Evolutionary conservation across 2,888 invertebrate genomes (phyloP), one percentile per base, ranked within the genome.

Genomic region (Sympetrum striolatum): DNA sequence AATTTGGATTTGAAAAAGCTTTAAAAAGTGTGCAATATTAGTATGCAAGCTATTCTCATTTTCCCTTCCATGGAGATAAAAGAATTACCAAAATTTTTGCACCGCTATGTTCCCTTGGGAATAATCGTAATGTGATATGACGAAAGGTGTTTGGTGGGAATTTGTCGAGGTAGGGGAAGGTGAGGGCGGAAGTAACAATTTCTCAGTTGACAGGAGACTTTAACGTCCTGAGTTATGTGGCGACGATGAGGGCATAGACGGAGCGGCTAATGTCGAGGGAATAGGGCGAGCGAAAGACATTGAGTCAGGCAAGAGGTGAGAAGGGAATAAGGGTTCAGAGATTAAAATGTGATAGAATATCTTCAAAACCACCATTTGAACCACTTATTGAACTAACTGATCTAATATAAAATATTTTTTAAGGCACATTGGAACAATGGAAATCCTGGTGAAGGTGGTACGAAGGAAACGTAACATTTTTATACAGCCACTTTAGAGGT

Each of bases 131-230:
- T 14, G 58, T 82, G 82, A 82, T 82, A 82, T 58, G 82, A 48
- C 31, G 82, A 58, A 58, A 60, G 39, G 37, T 58, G 58, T 53
- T 15, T 80, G 37, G 18, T 31, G 58, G 58, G 58, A 82, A 53
- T 53, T 31, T 14, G 82, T 5, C 1, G 25, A 81, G 48, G n/a
- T 6, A 48, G 25, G 35, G 6, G 58, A 37, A 22, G 12, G 81
- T 86, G n/a, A 37, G 86, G 86, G 37, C 35, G 86, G 86, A 86
- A 60, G 86, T 86, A 60, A 86, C 86, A 86, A 86, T 86, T 86
- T 64, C 37, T 86, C 58, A 60, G 82, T 86, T 86, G 60, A 37
- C 86, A 64, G 86, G 60, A 60, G 64, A 86, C 86, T 86, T 60
- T 60, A 60, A 60, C 60, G 60, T 86, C 60, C n/a, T 86, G 86